phyloP scores from a whole-genome alignment of 2,113 vertebrate species.

The Bubo scandiacus region DNA sequence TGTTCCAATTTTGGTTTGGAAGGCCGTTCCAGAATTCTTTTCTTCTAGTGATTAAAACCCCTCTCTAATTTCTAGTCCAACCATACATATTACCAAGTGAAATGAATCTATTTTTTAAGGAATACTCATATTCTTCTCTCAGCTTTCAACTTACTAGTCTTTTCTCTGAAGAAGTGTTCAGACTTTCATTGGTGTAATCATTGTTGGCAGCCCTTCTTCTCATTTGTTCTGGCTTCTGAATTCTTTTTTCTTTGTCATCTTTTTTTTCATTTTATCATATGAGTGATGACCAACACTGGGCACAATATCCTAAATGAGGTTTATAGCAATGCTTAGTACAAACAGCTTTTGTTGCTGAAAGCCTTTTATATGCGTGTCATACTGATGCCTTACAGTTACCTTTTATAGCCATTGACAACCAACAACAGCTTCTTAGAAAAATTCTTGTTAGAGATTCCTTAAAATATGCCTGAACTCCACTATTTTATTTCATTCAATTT shows the following conservation, averaged over 20 bases:
- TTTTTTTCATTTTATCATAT: no score
- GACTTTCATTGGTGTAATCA: neutral
- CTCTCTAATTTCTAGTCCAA: neutral
- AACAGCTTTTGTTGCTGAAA: neutral
- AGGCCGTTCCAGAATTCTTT: neutral
- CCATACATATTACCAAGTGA: neutral
- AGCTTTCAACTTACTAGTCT: neutral
- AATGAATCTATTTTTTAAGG: neutral
- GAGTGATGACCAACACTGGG: neutral
- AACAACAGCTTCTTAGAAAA: neutral
- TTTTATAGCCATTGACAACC: neutral
- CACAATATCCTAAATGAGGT: neutral
- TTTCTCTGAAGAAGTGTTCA: neutral
- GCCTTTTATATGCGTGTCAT: neutral
- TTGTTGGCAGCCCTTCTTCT: neutral
- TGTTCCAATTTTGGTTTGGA: neutral
- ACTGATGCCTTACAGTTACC: neutral
- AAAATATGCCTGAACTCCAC: neutral
- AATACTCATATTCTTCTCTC: neutral
- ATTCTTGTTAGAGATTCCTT: neutral
- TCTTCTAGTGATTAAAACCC: neutral
- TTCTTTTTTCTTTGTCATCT: neutral
- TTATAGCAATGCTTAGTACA: neutral
- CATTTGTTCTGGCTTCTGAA: no score
- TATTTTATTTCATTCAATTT: neutral